Percentiles rank a stretch among this genome's conserved stretches.
Evolutionary conservation across 2,113 vertebrate genomes (phyloP).

Genomic region (Promerops cafer): DNA sequence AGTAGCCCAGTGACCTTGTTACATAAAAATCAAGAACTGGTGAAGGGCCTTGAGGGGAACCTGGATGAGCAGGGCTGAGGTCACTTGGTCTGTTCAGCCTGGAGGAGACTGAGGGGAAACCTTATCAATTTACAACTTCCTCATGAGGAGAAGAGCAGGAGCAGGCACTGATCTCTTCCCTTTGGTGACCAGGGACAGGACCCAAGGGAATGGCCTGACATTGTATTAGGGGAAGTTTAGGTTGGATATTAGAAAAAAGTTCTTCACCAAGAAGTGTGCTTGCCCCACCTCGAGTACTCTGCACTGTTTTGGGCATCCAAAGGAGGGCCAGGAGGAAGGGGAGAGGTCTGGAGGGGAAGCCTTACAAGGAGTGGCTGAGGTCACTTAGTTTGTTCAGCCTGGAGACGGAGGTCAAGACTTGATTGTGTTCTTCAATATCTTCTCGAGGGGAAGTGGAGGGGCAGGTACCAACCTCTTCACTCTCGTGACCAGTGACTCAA

Average conservation of each 20-base stretch:
- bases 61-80: not conserved
- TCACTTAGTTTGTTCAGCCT: not conserved
- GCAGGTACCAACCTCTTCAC: not conserved
- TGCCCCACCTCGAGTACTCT: not conserved
- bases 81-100: not conserved
- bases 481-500: not conserved
- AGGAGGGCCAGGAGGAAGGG: not conserved
- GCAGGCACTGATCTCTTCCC: not conserved
- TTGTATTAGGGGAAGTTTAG: not conserved
- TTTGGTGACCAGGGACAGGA: not conserved
- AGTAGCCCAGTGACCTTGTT: not conserved
- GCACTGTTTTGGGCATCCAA: not conserved
- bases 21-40: not conserved
- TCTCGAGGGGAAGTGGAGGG: not conserved
- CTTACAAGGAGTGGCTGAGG: not conserved
- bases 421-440: not conserved
- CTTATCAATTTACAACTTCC: not conserved
- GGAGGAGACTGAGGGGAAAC: not conserved
- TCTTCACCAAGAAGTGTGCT: not conserved
- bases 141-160: not conserved
- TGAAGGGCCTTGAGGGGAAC: not conserved
- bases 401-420: not conserved
- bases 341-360: not conserved
- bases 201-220: not conserved
- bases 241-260: not conserved